phyloP scores from a whole-genome alignment of 2,888 invertebrate genomes.

The Hydroisotoma schaefferi region DNA sequence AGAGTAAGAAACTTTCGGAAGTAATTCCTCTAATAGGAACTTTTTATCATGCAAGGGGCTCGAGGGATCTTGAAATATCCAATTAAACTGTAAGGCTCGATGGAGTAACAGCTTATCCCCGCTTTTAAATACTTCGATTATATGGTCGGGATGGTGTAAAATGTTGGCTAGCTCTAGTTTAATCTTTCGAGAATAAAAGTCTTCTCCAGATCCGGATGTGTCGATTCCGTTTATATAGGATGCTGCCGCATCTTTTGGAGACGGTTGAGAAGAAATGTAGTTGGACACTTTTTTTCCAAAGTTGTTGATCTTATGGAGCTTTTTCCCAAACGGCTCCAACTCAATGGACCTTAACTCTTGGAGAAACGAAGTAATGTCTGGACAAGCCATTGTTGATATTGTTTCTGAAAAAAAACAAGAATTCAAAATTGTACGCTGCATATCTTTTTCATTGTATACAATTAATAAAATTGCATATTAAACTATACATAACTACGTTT shows the following conservation, averaged over 20 bases:
- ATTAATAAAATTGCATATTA: too few species aligned
- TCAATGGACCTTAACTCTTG: constrained; percentile 3
- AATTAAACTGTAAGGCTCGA: constrained; percentile 32
- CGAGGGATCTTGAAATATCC: constrained; percentile 29
- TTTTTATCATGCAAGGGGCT: constrained; percentile 24
- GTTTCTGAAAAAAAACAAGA: constrained; percentile 13
- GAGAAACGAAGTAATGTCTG: neutral
- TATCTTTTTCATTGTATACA: too few species aligned
- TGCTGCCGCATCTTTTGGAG: constrained; percentile 19
- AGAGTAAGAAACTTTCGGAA: constrained; percentile 34
- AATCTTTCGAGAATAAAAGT: constrained; percentile 24
- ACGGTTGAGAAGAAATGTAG: neutral
- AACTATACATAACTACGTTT: too few species aligned
- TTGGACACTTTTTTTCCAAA: constrained; percentile 1
- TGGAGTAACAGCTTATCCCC: constrained; percentile 28
- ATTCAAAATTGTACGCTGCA: too few species aligned
- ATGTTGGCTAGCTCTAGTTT: constrained; percentile 32
- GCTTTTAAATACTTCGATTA: constrained; percentile 30
- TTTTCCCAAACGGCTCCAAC: constrained; percentile 26
- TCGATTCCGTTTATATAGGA: constrained; percentile 17
- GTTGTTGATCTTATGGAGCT: constrained; percentile 28
- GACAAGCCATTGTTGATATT: neutral
- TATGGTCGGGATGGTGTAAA: constrained; percentile 23
- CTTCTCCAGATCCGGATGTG: too few species aligned
- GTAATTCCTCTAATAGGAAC: constrained; percentile 27